Percentiles rank a stretch among this genome's conserved stretches.
Conservation (phyloP, 37 sponge, comb jelly and placozoan genomes). For the Hormiphora californensis region DNA sequence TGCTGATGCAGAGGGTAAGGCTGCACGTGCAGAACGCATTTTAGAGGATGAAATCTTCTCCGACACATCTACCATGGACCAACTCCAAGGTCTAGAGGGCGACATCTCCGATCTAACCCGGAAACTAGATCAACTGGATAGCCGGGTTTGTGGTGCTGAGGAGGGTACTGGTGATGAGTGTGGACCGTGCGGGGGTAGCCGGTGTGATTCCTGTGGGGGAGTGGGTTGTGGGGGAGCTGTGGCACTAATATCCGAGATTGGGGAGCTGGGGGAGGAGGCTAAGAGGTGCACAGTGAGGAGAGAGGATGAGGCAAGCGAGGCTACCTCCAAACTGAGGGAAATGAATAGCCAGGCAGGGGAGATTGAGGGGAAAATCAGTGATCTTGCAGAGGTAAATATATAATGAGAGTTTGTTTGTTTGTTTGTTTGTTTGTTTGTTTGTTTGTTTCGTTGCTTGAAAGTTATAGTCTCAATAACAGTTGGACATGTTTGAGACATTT, state of each 20-base stretch:
- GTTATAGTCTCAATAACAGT: too few relatives aligned
- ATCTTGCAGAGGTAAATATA: not conserved
- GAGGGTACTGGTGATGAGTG: not conserved
- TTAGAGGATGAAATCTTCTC: slow-evolving; percentile 23
- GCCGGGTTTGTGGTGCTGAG: not conserved
- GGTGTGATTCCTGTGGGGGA: slow-evolving; percentile 46
- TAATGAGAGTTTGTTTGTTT: not conserved
- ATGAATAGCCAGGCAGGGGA: not conserved
- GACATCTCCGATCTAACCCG: slow-evolving; percentile 26
- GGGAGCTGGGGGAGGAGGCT: slow-evolving; percentile 38
- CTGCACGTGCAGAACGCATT: not conserved
- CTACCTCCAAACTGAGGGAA: slow-evolving; percentile 3
- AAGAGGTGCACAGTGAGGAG: not conserved
- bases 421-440: not conserved
- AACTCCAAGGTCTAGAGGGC: not conserved
- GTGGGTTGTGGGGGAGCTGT: slow-evolving; percentile 37
- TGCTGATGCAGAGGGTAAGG: not conserved
- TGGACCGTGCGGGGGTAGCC: slow-evolving; percentile 46
- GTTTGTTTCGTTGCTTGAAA: too few relatives aligned
- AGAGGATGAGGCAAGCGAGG: not conserved
- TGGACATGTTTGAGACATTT: too few relatives aligned
- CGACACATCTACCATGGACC: slow-evolving; percentile 5
- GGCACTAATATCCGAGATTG: slow-evolving; percentile 4
- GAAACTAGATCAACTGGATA: slow-evolving; percentile 20
- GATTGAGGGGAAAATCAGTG: not conserved